phyloP scores from a whole-genome alignment of 2,113 vertebrate species.

The Pedetes capensis region DNA sequence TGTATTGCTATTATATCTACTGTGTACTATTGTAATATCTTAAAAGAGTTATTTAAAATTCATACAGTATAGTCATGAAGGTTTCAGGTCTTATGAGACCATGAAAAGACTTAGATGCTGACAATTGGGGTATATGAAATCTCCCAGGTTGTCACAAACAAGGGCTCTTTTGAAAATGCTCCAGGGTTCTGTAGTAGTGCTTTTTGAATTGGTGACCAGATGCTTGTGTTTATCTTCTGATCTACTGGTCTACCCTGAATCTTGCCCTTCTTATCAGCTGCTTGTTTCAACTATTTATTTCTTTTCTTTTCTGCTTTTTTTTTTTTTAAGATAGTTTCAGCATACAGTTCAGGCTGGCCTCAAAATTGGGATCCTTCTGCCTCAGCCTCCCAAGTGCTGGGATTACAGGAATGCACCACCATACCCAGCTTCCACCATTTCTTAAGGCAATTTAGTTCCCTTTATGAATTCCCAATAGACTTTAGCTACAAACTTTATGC shows the following conservation, averaged over 20 bases:
- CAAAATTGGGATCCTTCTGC: neutral
- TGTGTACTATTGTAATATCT: neutral
- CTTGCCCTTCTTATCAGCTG: neutral
- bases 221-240: neutral
- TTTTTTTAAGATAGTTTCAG: neutral
- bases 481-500: neutral
- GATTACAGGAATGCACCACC: neutral
- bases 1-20: neutral
- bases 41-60: neutral
- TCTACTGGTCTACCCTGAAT: neutral
- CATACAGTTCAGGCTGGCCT: neutral
- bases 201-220: neutral
- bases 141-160: neutral
- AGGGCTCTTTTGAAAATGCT: slow-evolving; percentile 39
- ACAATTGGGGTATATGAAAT: neutral
- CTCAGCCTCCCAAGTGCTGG: neutral
- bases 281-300: neutral
- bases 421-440: neutral
- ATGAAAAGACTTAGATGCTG: neutral
- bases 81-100: neutral
- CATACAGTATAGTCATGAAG: neutral
- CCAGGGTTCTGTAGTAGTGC: too few relatives aligned
- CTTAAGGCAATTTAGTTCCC: slow-evolving; percentile 34
- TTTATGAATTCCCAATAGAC: neutral
- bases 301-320: neutral